Percentiles rank a stretch among this genome's conserved stretches.
These are phyloP conservation scores for Centrocercus urophasianus DNA, from an alignment of 2,113 vertebrate genomes.

Conservation along the genomic window DNA sequence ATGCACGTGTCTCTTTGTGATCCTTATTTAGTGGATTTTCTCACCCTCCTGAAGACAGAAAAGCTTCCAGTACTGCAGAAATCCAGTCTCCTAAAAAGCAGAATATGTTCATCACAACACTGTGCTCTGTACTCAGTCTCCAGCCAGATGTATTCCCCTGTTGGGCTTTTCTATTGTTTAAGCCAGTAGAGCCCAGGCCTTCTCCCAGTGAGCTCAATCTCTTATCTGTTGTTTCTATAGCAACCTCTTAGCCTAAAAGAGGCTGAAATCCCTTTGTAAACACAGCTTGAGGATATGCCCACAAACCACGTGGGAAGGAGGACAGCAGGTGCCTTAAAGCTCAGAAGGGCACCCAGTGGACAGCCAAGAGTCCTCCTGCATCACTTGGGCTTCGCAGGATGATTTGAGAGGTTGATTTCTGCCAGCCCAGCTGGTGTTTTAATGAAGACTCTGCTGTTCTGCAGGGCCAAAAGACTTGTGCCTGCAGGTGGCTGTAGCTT, in stretches of 20 bases:
- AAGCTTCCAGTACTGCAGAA: neutral
- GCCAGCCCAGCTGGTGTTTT: slow-evolving; percentile 41
- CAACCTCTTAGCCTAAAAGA: slow-evolving; percentile 56
- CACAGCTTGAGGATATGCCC: slow-evolving; percentile 48
- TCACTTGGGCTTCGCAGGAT: neutral
- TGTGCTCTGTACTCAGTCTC: neutral
- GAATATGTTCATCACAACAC: neutral
- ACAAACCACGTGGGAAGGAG: neutral
- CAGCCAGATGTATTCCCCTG: neutral
- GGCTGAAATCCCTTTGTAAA: slow-evolving; percentile 59
- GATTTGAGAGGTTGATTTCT: slow-evolving; percentile 25
- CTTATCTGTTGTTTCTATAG: slow-evolving; percentile 64
- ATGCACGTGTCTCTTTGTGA: neutral
- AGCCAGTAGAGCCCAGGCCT: neutral
- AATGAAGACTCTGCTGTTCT: neutral
- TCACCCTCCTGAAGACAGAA: neutral
- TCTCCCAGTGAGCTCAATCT: slow-evolving; percentile 23
- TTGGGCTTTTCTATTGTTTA: slow-evolving; percentile 20
- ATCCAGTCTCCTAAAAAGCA: neutral
- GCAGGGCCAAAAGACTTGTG: neutral
- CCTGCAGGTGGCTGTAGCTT: neutral
- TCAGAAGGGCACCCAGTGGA: neutral
- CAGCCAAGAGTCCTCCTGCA: slow-evolving; percentile 28
- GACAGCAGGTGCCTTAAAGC: slow-evolving; percentile 25
- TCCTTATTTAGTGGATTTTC: neutral